phyloP scores from a whole-genome alignment of 1,140 invertebrate species.

The Tyrophagus putrescentiae region DNA sequence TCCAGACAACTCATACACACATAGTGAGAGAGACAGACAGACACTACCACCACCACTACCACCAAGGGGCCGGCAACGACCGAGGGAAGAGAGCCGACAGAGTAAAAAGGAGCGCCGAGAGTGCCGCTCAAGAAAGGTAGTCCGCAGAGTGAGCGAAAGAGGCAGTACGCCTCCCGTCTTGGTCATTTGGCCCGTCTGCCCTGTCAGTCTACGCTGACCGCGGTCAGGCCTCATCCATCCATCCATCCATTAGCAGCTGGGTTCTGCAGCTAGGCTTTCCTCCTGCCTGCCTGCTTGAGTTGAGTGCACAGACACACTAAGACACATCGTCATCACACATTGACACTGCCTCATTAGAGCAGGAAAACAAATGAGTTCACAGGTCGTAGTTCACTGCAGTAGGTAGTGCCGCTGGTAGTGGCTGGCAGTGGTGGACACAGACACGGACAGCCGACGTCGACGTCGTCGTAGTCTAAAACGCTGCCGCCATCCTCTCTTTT shows the following conservation, averaged over 20 bases:
- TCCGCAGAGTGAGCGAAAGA: too few species aligned
- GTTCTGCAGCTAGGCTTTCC: background rate
- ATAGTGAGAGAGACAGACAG: too few species aligned
- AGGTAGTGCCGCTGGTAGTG: too few species aligned
- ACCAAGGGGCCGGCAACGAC: background rate
- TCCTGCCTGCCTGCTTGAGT: background rate
- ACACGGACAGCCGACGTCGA: too few species aligned
- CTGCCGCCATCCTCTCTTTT: too few species aligned
- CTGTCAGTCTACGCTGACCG: background rate
- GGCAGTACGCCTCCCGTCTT: background rate
- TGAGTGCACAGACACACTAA: background rate
- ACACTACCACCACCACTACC: too few species aligned
- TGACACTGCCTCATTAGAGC: constrained; percentile 6
- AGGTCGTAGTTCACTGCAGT: too few species aligned
- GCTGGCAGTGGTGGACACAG: too few species aligned
- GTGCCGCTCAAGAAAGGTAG: background rate
- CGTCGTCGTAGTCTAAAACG: too few species aligned
- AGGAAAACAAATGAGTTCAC: constrained; percentile 8
- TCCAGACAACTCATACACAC: constrained; percentile 10
- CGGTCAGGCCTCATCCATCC: too few species aligned
- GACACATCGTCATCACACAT: constrained; percentile 8
- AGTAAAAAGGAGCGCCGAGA: constrained; percentile 11
- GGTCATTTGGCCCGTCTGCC: constrained; percentile 5
- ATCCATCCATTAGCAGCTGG: constrained; percentile 14
- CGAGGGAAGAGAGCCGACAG: background rate